Percentiles rank a stretch among this genome's conserved stretches.
These are phyloP conservation scores for Platichthys flesus DNA, from an alignment of 2,113 vertebrate species.

Conservation along the genomic window DNA sequence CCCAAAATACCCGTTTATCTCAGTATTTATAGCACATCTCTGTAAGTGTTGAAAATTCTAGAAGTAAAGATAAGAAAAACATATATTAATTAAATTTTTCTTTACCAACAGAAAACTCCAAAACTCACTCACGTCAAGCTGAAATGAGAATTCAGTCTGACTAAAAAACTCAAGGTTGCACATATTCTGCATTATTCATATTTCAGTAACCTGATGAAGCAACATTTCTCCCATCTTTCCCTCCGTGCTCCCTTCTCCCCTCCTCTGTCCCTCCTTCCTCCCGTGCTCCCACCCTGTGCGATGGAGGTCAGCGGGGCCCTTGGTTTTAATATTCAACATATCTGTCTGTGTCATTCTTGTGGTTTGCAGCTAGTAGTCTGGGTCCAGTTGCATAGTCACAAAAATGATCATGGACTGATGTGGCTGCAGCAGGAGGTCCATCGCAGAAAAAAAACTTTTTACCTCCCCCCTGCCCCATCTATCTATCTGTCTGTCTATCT, in stretches of 20 bases:
- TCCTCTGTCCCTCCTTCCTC: neutral
- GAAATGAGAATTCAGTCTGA: no score
- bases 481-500: neutral
- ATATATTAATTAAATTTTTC: no score
- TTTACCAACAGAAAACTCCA: no score
- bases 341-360: slow-evolving; percentile 94
- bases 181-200: no score
- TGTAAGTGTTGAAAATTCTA: no score
- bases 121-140: no score
- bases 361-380: slow-evolving; percentile 94
- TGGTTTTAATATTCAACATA: slow-evolving; percentile 74
- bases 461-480: neutral
- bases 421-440: slow-evolving; percentile 83
- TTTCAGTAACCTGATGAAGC: neutral
- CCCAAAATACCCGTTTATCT: no score
- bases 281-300: slow-evolving; percentile 29
- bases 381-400: slow-evolving; percentile 96
- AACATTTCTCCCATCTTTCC: neutral
- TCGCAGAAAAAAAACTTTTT: slow-evolving; percentile 1
- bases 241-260: neutral
- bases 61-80: no score
- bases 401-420: slow-evolving; percentile 93
- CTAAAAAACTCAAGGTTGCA: no score
- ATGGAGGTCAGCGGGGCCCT: slow-evolving; percentile 61
- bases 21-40: no score